These are phyloP conservation scores for Ifrita kowaldi DNA, from an alignment of 2,113 vertebrate genomes.

Conservation along the genomic window DNA sequence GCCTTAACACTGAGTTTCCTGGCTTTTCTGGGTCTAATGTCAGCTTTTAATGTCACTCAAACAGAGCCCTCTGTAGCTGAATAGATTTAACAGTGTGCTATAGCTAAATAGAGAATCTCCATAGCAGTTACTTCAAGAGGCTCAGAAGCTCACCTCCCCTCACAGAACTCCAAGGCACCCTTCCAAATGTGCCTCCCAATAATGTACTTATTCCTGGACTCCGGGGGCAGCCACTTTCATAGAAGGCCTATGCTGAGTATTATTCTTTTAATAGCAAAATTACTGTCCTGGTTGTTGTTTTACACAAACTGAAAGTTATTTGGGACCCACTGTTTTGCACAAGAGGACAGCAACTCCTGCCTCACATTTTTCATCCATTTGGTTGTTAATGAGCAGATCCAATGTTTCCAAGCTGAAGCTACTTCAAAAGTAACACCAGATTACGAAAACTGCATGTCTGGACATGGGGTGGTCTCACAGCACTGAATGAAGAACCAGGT, in stretches of 20 bases:
- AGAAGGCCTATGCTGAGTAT: neutral
- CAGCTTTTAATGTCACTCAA: neutral
- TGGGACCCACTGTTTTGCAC: neutral
- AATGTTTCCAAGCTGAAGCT: neutral
- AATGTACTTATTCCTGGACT: neutral
- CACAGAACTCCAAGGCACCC: neutral
- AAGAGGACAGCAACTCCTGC: neutral
- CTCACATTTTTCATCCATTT: neutral
- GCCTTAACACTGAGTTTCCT: slow-evolving; percentile 11
- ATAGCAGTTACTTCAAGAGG: neutral
- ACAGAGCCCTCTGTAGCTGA: neutral
- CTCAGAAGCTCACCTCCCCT: neutral
- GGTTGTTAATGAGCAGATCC: neutral
- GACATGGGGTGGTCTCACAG: neutral
- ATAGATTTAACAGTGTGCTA: slow-evolving; percentile 20
- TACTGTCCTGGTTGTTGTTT: neutral
- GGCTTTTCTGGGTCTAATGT: neutral
- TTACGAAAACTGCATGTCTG: neutral
- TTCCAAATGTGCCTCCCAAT: neutral
- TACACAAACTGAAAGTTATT: neutral
- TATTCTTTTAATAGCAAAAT: neutral
- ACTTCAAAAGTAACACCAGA: neutral
- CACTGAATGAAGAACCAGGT: neutral
- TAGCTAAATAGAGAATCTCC: neutral
- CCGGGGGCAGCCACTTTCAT: neutral